phyloP scores from a whole-genome alignment of 1,140 invertebrate species.

The Drosophila truncata region DNA sequence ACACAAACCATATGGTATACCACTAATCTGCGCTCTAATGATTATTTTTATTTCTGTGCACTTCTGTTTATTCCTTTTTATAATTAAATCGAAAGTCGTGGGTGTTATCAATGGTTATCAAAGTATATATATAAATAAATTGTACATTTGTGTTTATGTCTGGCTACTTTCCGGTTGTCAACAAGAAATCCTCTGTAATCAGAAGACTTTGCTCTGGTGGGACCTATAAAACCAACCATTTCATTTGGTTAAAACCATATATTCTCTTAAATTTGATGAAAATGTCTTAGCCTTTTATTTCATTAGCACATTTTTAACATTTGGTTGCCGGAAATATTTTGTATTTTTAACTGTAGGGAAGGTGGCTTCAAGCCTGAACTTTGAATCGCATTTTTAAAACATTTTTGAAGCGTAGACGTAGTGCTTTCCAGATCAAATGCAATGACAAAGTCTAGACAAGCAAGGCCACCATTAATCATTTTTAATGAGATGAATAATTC shows the following conservation, averaged over 20 bases:
- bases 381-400: not conserved
- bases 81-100: constrained; percentile 69
- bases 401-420: constrained; percentile 1
- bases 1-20: not conserved
- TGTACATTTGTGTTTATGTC: constrained; percentile 58
- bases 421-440: constrained; percentile 25
- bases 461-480: constrained; percentile 20
- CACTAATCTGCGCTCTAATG: constrained; percentile 25
- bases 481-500: constrained; percentile 8
- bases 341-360: not conserved
- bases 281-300: not conserved
- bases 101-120: constrained; percentile 77
- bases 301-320: not conserved
- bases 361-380: constrained; percentile 2
- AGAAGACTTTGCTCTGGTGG: constrained; percentile 41
- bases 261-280: not conserved
- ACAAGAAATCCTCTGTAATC: constrained; percentile 68
- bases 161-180: constrained; percentile 76
- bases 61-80: constrained; percentile 45
- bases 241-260: not conserved
- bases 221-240: constrained; percentile 29
- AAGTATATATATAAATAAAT: constrained; percentile 20
- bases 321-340: not conserved
- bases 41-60: constrained; percentile 22
- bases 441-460: constrained; percentile 28